phyloP scores from a whole-genome alignment of 2,888 invertebrate species.

The Clepsis dumicolana region DNA sequence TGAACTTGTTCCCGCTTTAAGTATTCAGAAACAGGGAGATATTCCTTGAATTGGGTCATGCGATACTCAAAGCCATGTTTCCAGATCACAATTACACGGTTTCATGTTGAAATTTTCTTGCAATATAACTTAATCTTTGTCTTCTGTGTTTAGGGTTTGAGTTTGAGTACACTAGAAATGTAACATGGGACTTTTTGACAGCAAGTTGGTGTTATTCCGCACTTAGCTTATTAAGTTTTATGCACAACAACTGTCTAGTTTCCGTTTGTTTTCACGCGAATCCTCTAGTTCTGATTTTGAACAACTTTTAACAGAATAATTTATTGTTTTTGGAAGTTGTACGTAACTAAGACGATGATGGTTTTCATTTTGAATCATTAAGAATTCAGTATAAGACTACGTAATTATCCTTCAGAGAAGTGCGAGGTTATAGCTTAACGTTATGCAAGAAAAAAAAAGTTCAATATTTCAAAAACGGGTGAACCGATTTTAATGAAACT shows the following conservation, averaged over 20 bases:
- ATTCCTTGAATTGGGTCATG: constrained; percentile 41
- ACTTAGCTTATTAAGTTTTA: constrained; percentile 43
- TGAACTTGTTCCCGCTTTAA: not conserved
- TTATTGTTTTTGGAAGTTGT: not conserved
- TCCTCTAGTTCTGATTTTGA: constrained; percentile 3
- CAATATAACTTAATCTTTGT: not conserved
- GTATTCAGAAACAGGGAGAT: constrained; percentile 30
- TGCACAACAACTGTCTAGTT: constrained; percentile 31
- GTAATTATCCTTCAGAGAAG: no score
- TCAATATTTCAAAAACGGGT: no score
- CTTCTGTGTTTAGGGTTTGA: not conserved
- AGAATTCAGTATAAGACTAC: no score
- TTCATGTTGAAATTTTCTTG: not conserved
- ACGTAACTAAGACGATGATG: not conserved
- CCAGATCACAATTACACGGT: not conserved
- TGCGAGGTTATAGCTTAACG: no score
- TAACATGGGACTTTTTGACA: not conserved
- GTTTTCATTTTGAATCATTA: not conserved
- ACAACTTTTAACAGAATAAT: not conserved
- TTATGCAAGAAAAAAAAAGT: no score
- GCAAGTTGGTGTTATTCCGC: constrained; percentile 22
- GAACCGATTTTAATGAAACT: no score
- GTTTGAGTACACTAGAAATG: not conserved
- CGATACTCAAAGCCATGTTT: constrained; percentile 33
- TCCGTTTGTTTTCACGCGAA: constrained; percentile 19